Evolutionary conservation across 1,140 invertebrate species (phyloP), one percentile per base, ranked within the genome.

Genomic region (Dysdera silvatica): DNA sequence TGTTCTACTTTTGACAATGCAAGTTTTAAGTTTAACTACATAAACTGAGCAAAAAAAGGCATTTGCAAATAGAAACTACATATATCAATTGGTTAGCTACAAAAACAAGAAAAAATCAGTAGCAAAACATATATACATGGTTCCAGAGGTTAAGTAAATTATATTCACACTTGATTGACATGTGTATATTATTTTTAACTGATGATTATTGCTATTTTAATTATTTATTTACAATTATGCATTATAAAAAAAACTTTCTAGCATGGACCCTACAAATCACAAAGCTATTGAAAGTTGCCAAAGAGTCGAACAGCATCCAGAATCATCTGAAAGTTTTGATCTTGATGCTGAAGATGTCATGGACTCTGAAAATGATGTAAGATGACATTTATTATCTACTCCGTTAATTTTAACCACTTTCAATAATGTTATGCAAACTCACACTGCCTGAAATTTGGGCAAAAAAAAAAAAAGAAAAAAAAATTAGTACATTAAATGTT

Each of bases 201-300:
- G 59, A 56, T 47, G 28, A 63, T 33, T 52, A 12, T 16, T n/a
- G 40, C n/a, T 16, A 49, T 28, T 65, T 24, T 7, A 18, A 16
- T 53, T 3, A 18, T 20, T 37, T 12, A 47, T 35, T 68, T 67
- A 49, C 40, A 52, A 32, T 67, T 57, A 55, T 62, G 48, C 64
- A 33, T 69, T 66, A 20, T 67, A n/a, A n/a, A n/a, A n/a, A n/a
- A n/a, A n/a, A n/a, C n/a, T n/a, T n/a, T n/a, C n/a, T n/a, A 85
- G 85, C 68, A 74, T 87, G 59, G 85, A 87, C 74, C 85, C 85
- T 14, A 81, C 76, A 43, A 87, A 87, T 72, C 77, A 80, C 35
- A 77, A 81, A 72, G 85, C 84, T n/a, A 71, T 81, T 31, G 84
- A 87, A 71, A 85, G 84, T 14, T 80, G 86, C 71, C 83, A 86